Percentiles rank a stretch among this genome's conserved stretches.
phyloP scores from a whole-genome alignment of 2,113 vertebrate genomes.

The Salvelinus alpinus region DNA sequence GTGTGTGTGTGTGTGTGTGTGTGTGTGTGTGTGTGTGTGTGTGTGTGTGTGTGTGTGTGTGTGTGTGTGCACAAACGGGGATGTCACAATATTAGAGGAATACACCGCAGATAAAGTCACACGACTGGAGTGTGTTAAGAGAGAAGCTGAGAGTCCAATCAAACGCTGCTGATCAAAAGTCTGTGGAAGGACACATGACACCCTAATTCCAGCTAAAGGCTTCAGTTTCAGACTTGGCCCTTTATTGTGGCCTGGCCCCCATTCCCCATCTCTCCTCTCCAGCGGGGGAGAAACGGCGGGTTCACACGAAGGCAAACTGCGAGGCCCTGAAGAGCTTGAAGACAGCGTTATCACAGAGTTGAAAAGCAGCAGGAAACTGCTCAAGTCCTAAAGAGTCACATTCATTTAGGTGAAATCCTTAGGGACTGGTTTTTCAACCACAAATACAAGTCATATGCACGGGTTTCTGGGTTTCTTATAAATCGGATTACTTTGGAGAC shows the following conservation, averaged over 20 bases:
- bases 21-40: too few relatives aligned
- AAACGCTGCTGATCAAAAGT: conserved; percentile 50
- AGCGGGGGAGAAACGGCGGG: conserved; percentile 15
- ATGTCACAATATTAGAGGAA: neutral
- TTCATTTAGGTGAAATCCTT: conserved; percentile 31
- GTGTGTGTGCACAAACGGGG: too few relatives aligned
- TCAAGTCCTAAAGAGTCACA: conserved; percentile 18
- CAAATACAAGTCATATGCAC: conserved; percentile 42
- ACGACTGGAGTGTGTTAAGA: conserved; percentile 52
- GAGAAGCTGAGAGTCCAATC: conserved; percentile 28
- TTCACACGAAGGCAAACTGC: conserved; percentile 22
- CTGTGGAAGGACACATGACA: conserved; percentile 48
- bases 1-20: too few relatives aligned
- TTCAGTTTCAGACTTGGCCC: conserved; percentile 22
- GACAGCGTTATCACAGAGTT: conserved; percentile 26
- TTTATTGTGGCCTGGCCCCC: conserved; percentile 35
- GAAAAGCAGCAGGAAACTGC: conserved; percentile 31
- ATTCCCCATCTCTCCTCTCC: conserved; percentile 9
- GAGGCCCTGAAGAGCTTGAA: conserved; percentile 25
- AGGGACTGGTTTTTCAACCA: conserved; percentile 18
- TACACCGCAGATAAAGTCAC: conserved; percentile 37
- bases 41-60: too few relatives aligned
- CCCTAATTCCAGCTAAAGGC: conserved; percentile 36
- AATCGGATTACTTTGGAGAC: conserved; percentile 18
- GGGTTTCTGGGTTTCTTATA: too few relatives aligned